These are phyloP conservation scores for Caenorhabditis sp. DNA, from an alignment of 2,888 invertebrate genomes.

Conservation along the genomic window DNA sequence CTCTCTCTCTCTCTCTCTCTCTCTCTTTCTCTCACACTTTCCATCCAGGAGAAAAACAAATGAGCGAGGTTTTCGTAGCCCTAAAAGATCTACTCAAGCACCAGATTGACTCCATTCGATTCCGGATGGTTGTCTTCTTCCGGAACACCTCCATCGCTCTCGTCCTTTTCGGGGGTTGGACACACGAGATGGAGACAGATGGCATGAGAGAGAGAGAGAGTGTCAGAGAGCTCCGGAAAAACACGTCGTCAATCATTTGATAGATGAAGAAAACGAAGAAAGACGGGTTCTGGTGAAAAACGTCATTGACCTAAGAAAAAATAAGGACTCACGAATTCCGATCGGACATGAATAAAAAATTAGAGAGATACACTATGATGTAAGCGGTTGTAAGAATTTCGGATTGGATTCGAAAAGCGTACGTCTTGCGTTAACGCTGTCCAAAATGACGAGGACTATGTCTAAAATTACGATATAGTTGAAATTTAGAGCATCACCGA, in stretches of 20 bases:
- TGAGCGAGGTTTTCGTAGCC: conserved; percentile 1
- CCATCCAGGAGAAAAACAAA: conserved; percentile 2
- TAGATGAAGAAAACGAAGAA: conserved; percentile 10
- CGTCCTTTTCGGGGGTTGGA: conserved; percentile 38
- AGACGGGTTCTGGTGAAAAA: conserved; percentile 5
- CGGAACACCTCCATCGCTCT: conserved; percentile 40
- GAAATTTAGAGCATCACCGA: conserved; percentile 1
- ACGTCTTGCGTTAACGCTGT: background rate
- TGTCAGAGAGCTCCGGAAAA: conserved; percentile 24
- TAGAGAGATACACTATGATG: conserved; percentile 45
- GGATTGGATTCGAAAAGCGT: conserved; percentile 5
- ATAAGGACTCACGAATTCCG: conserved; percentile 22
- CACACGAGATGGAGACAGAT: background rate
- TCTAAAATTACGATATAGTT: conserved; percentile 3
- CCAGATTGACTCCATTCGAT: conserved; percentile 30
- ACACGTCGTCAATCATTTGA: conserved; percentile 37
- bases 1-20: no score
- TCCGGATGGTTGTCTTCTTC: conserved; percentile 45
- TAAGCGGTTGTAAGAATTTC: conserved; percentile 1
- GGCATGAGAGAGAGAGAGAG: conserved; percentile 11
- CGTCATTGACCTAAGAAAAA: conserved; percentile 29
- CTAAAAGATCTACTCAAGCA: conserved; percentile 38
- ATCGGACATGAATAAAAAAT: conserved; percentile 49
- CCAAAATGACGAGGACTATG: conserved; percentile 21
- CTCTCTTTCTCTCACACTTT: no score